Base-by-base conservation (phyloP, 2,113 vertebrate genomes). In the Trichomycterus rosablanca region DNA sequence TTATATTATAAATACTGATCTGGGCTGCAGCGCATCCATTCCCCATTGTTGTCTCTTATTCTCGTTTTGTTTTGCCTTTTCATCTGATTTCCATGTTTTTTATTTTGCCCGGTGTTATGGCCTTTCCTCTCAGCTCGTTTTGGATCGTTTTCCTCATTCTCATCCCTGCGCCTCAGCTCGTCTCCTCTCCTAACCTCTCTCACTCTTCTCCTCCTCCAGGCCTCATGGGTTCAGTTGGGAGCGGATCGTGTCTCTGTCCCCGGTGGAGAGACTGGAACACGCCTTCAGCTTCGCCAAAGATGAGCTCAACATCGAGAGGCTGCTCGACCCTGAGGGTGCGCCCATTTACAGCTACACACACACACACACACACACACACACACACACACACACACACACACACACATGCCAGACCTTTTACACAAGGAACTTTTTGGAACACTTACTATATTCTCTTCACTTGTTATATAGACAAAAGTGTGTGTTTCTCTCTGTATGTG, bases 271-370 rank as follows among this genome's bases (percentile, higher is more conserved):
- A 75, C 80, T 99, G 45, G 92, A 94, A 46, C 91, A 96, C 45
- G 94, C 91, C 49, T 99, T 98, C 79, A 88, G 62, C 53, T 71
- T 90, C 4, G 96, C 95, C 79, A 97, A 92, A 74, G 86, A 89
- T 42, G 86, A 93, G 30, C 78, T 98, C 72, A 89, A 84, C 68
- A 94, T 97, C 44, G 96, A 97, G 74, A 93, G 85, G 70, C 89
- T 99, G 0, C 81, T 99, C 74, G 96, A 99, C 78, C 86, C 96
- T 61, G 96, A 99, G 94, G 96, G 96, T 97, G 14, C 14, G 12
- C 12, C 5, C 37, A n/a, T n/a, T 40, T 5, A 40, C 15, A 40
- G 2, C 12, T n/a, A 5, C 15, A 4, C 37, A 14, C 37, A n/a
- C 15, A n/a, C 37, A n/a, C 12, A 40, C 34, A n/a, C n/a, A n/a